Evolutionary conservation across 1,140 invertebrate genomes (phyloP), one percentile per base, ranked within the genome.

Genomic region (Fopius arisanus): DNA sequence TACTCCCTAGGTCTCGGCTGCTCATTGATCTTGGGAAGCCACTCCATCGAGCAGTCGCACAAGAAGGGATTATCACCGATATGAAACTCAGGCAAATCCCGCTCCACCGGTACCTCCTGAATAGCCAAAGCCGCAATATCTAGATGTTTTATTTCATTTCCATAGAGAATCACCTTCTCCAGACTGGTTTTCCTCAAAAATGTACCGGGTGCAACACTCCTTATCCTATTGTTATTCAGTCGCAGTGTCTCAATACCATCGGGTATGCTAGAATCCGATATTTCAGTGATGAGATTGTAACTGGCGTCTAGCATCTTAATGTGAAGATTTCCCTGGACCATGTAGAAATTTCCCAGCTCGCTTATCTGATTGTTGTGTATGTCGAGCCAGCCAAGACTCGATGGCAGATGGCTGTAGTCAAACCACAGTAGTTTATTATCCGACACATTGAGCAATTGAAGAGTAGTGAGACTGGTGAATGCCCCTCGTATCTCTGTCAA

Each of bases 351-450:
- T 68, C 93, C 92, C 0, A 98, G 88, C 80, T 96, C 92, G 81
- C 91, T 90, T 74, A 97, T 93, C 80, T 93, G 92, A 87, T 98
- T 98, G 81, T 93, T 93, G 86, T 97, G 96, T 79, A 98, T 89
- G 87, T 97, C 96, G 48, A 98, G 87, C 95, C 95, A 97, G 79
- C 96, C 93, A 71, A 97, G 89, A 74, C 92, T 93, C 54, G 88
- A 83, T 0, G 96, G 96, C 62, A 97, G 91, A 69, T 96, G 89
- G 14, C 93, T 91, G 85, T 97, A 97, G 87, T 97, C 96, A 88
- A 98, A 97, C 92, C 93, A 93, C 79, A 95, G 91, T 77, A 98
- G 89, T 80, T 93, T 92, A 89, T 98, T 98, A 87, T 96, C 95
- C 26, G 95, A 96, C 72, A 97, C 93, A 88, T 97, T 98, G 26